A percentile compares a stretch with the other conserved stretches of the same genome.
These are phyloP conservation scores for Polietes domitor DNA, from an alignment of 2,888 invertebrate species.

Conservation along the genomic window DNA sequence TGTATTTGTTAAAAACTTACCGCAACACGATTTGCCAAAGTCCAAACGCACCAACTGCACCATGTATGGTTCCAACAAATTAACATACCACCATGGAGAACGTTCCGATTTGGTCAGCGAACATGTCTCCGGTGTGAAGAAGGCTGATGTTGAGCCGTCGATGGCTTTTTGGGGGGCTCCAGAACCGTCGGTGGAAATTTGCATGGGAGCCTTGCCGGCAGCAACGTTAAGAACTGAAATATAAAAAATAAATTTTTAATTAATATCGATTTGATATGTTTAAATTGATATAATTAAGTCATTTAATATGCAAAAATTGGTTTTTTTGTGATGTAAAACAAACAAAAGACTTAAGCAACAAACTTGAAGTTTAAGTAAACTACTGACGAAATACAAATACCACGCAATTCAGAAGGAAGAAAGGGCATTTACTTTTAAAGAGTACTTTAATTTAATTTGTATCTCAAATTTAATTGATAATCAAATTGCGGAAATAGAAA, in stretches of 20 bases:
- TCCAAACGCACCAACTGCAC: slow-evolving; percentile 94
- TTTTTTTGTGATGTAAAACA: neutral
- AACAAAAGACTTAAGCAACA: slow-evolving; percentile 13
- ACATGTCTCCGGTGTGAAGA: slow-evolving; percentile 92
- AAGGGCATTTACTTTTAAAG: too few species aligned
- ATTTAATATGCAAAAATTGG: too few species aligned
- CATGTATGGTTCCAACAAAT: slow-evolving; percentile 96
- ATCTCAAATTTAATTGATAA: too few species aligned
- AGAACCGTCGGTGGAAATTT: slow-evolving; percentile 90
- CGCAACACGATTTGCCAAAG: slow-evolving; percentile 95
- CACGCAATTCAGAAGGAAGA: too few species aligned
- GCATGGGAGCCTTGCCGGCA: slow-evolving; percentile 97
- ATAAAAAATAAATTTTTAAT: slow-evolving; percentile 62
- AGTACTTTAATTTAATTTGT: too few species aligned
- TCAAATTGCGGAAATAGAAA: too few species aligned
- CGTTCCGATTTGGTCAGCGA: slow-evolving; percentile 91
- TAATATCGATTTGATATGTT: too few species aligned
- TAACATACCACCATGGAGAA: slow-evolving; percentile 98
- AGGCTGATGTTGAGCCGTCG: slow-evolving; percentile 93
- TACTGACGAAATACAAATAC: too few species aligned
- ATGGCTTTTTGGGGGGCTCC: slow-evolving; percentile 95
- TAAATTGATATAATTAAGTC: too few species aligned
- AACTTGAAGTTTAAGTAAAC: neutral
- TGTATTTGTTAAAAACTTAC: slow-evolving; percentile 83
- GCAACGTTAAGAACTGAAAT: slow-evolving; percentile 94